Evolutionary conservation across 2,113 vertebrate species (phyloP).

Genomic region (Axis porcinus): DNA sequence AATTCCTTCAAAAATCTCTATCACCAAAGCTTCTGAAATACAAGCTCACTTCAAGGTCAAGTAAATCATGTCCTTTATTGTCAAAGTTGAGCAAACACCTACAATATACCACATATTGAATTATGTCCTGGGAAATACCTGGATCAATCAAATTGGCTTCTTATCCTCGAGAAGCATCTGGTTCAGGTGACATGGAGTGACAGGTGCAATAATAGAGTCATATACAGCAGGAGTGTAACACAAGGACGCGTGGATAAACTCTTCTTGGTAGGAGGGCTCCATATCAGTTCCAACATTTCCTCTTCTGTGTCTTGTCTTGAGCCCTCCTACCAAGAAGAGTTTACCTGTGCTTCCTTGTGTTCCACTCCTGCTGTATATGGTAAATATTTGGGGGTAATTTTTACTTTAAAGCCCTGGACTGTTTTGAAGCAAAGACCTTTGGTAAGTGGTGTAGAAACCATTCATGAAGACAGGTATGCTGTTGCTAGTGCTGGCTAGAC

Average conservation of each 20-base stretch:
- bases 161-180: background rate
- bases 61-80: background rate
- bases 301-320: background rate
- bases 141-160: background rate
- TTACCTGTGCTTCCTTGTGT: background rate
- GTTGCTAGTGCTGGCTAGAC: background rate
- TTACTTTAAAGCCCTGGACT: background rate
- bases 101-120: background rate
- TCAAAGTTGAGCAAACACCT: background rate
- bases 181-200: background rate
- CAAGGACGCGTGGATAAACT: background rate
- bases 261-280: background rate
- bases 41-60: background rate
- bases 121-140: background rate
- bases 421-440: background rate
- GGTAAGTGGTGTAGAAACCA: background rate
- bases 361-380: background rate
- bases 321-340: background rate
- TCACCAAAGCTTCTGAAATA: background rate
- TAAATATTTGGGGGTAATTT: background rate
- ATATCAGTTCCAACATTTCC: background rate
- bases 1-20: background rate
- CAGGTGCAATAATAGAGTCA: accelerated
- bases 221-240: background rate
- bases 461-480: background rate